A percentile compares a stretch with the other conserved stretches of the same genome.
Evolutionary conservation across 2,113 vertebrate genomes (phyloP).

Genomic region (Tupaia tana): DNA sequence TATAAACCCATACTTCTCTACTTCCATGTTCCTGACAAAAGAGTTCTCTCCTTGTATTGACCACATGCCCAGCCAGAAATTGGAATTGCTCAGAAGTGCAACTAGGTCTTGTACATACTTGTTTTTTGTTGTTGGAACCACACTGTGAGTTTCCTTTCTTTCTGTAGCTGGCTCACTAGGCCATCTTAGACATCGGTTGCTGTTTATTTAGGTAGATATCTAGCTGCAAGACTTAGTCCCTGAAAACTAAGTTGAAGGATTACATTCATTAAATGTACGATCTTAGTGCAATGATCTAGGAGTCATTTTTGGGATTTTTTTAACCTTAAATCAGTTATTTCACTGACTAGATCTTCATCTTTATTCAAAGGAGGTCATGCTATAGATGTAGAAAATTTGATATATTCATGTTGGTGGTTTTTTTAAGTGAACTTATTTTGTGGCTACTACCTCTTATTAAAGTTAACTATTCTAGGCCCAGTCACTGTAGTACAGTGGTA

Average conservation of each 20-base stretch:
- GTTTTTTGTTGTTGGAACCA: background rate
- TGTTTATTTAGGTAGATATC: constrained; percentile 52
- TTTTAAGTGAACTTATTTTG: constrained; percentile 28
- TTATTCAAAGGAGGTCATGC: constrained; percentile 44
- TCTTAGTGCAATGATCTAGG: background rate
- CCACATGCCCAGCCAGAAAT: background rate
- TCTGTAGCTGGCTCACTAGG: background rate
- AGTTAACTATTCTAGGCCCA: constrained; percentile 26
- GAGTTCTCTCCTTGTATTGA: background rate
- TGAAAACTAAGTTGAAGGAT: constrained; percentile 28
- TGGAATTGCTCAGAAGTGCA: background rate
- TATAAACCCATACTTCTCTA: background rate
- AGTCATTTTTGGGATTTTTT: constrained; percentile 7
- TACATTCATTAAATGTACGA: constrained; percentile 4
- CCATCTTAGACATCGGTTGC: background rate
- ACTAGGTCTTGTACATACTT: background rate
- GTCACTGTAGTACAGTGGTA: too few relatives aligned
- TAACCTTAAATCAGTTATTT: constrained; percentile 48
- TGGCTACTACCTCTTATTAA: constrained; percentile 5
- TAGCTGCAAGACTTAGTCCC: background rate
- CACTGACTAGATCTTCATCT: constrained; percentile 33
- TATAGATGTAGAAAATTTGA: constrained; percentile 25
- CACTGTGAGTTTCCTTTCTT: constrained; percentile 22
- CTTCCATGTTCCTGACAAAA: constrained; percentile 4
- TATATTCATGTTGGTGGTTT: background rate